phyloP scores from a whole-genome alignment of 2,797 vertebrate genomes.

The Anas georgica region DNA sequence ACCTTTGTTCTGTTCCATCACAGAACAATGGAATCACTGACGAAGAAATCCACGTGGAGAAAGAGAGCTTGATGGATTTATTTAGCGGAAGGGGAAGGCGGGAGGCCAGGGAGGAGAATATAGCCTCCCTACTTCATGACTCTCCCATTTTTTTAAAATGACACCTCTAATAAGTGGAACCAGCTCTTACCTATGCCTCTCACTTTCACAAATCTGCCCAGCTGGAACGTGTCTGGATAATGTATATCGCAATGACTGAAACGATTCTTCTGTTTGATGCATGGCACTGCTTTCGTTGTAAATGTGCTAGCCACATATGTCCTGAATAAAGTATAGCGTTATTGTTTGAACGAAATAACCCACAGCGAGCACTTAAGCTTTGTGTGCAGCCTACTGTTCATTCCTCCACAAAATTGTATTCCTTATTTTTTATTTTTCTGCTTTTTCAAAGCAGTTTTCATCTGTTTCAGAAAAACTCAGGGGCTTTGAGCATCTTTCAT shows the following conservation, averaged over 20 bases:
- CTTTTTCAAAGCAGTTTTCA: background rate
- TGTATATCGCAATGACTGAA: background rate
- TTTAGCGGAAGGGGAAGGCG: background rate
- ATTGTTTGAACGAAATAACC: background rate
- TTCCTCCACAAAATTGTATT: background rate
- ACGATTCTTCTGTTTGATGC: slow-evolving; percentile 19
- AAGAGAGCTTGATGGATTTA: slow-evolving; percentile 17
- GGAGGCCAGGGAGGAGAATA: background rate
- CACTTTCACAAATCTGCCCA: background rate
- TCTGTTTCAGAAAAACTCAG: background rate
- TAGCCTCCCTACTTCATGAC: background rate
- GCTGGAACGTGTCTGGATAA: background rate
- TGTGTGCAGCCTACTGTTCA: background rate
- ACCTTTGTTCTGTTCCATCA: slow-evolving; percentile 18
- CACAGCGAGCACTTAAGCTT: background rate
- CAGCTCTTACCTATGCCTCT: background rate
- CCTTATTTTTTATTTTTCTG: background rate
- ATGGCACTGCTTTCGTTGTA: background rate
- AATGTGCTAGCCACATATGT: background rate
- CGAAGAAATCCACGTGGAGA: slow-evolving; percentile 22
- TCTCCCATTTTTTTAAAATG: background rate
- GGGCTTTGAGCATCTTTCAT: background rate
- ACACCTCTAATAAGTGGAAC: background rate
- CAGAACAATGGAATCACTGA: slow-evolving; percentile 37
- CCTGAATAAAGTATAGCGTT: background rate